A percentile compares a stretch with the other conserved stretches of the same genome.
These are phyloP conservation scores for Aphaenogaster rudis DNA, from an alignment of 1,140 invertebrate species.

Conservation along the genomic window DNA sequence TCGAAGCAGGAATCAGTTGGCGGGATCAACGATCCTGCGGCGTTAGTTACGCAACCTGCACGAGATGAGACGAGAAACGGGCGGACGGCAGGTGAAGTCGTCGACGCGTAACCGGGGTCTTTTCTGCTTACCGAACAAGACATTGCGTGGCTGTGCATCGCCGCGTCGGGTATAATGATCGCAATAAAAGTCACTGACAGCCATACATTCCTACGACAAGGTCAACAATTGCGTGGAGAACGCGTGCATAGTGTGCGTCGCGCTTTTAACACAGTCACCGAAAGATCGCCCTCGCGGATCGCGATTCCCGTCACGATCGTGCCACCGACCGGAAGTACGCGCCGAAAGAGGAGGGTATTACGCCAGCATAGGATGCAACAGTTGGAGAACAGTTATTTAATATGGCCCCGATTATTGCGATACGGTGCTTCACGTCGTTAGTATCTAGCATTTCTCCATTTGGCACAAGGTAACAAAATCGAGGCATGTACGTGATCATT, in stretches of 20 bases:
- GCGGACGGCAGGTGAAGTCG: slow-evolving; percentile 26
- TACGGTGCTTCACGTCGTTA: slow-evolving; percentile 15
- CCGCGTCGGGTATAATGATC: slow-evolving; percentile 49
- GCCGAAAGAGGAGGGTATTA: slow-evolving; percentile 31
- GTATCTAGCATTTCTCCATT: slow-evolving; percentile 29
- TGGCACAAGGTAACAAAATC: slow-evolving; percentile 11
- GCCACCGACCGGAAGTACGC: slow-evolving; percentile 40
- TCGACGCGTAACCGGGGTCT: slow-evolving; percentile 56
- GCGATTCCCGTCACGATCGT: slow-evolving; percentile 35
- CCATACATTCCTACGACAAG: slow-evolving; percentile 61
- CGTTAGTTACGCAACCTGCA: slow-evolving; percentile 51
- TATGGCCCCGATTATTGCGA: slow-evolving; percentile 40
- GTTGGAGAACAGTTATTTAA: slow-evolving; percentile 60
- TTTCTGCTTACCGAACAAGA: slow-evolving; percentile 52
- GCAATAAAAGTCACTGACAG: slow-evolving; percentile 65
- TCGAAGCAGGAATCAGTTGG: not conserved
- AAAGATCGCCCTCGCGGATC: slow-evolving; percentile 53
- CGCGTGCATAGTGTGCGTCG: slow-evolving; percentile 35
- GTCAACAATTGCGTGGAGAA: slow-evolving; percentile 65
- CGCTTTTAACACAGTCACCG: slow-evolving; percentile 58
- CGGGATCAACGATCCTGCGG: slow-evolving; percentile 57
- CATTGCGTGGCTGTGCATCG: slow-evolving; percentile 32
- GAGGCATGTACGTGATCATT: not conserved
- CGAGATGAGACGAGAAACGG: slow-evolving; percentile 32
- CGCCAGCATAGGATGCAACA: slow-evolving; percentile 17